phyloP scores from a whole-genome alignment of 2,113 vertebrate species.

The Anthoscopus minutus region DNA sequence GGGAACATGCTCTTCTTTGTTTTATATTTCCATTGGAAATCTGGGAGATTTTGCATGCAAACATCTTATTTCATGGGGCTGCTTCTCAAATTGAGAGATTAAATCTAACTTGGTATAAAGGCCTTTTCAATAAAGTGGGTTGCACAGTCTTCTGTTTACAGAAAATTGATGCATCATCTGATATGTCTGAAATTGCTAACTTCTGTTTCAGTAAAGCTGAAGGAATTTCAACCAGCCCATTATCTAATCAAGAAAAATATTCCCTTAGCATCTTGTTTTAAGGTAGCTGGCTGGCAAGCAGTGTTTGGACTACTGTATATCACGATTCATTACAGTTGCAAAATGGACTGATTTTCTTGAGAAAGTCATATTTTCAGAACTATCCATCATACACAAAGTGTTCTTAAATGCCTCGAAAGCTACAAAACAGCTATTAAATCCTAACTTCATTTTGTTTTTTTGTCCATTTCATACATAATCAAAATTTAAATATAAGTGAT shows the following conservation, averaged over 20 bases:
- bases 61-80: constrained; percentile 83
- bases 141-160: constrained; percentile 74
- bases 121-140: constrained; percentile 78
- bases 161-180: constrained; percentile 79
- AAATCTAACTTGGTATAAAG: constrained; percentile 73
- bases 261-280: constrained; percentile 69
- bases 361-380: constrained; percentile 57
- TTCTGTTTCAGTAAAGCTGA: constrained; percentile 72
- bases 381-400: constrained; percentile 55
- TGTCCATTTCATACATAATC: neutral
- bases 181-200: constrained; percentile 75
- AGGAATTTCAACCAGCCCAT: constrained; percentile 72
- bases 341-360: constrained; percentile 58
- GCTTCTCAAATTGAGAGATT: constrained; percentile 83
- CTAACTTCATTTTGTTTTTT: neutral
- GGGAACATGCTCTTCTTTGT: constrained; percentile 74
- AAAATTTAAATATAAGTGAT: neutral
- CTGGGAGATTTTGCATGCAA: constrained; percentile 78
- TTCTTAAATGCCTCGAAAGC: constrained; percentile 1
- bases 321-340: constrained; percentile 59
- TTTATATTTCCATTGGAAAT: constrained; percentile 80
- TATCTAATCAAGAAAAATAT: constrained; percentile 74
- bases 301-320: constrained; percentile 56
- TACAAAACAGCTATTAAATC: constrained; percentile 16
- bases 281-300: constrained; percentile 66